Evolutionary conservation across 2,797 vertebrate species (phyloP), one percentile per base, ranked within the genome.

Genomic region (Sebastes paucispinis): DNA sequence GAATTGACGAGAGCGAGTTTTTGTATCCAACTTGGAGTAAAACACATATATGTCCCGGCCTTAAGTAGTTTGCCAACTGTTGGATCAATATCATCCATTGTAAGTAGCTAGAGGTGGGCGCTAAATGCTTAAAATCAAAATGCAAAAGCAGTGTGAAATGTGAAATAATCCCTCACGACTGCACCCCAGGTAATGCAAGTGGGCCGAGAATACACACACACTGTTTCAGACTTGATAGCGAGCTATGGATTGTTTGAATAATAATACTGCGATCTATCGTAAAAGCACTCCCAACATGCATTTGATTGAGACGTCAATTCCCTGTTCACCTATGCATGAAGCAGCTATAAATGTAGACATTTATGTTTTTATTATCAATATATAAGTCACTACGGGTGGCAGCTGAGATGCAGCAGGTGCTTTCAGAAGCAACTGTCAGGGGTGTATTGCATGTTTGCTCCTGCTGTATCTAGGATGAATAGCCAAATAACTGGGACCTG

Each of bases 81-180:
- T 31, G 9, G 32, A 70, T 79, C 29, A 58, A 65, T 80, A 36
- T 47, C 16, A 39, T 20, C 20, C 14, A 58, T n/a, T 55, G 11
- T 29, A 22, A 22, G 31, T 4, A 64, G 39, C n/a, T 72, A 16
- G 50, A 78, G 6, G 13, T 47, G 25, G 14, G 8, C 34, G 11
- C 10, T 59, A 13, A 47, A 64, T 50, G 7, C 25, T 47, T 24
- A 11, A 10, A 69, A 66, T 72, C 6, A 12, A 83, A 73, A 79
- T 63, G 65, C 25, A 72, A 87, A 76, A 16, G 50, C 20, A 10
- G 34, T 34, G 25, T 34, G 32, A 73, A 74, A 73, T 65, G 29
- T 50, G 32, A 72, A 60, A 25, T 32, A 13, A 34, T 2, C 14
- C 16, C 16, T 66, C 5, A 54, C 18, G 43, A 3, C 9, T 55